Conservation (phyloP, 1,140 invertebrate genomes). For the Holcopasites calliopsidis region DNA sequence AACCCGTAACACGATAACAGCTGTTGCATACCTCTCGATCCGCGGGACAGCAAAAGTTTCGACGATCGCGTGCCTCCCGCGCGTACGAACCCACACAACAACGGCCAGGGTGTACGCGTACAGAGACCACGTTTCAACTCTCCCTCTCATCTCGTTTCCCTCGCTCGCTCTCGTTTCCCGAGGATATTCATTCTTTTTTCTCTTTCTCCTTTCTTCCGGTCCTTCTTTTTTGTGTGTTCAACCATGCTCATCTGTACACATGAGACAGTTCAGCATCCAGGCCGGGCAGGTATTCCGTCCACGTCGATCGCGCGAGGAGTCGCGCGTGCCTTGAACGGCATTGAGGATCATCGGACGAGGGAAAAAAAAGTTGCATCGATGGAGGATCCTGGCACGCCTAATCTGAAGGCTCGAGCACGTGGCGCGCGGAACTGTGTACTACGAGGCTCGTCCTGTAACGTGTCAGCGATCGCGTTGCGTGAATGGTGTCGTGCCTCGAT, state of each 20-base stretch:
- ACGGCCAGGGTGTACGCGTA: too few relatives aligned
- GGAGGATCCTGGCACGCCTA: not conserved
- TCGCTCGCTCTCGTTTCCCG: not conserved
- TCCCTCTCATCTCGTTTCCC: slow-evolving; percentile 20
- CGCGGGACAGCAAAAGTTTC: slow-evolving; percentile 70
- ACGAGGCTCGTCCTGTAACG: not conserved
- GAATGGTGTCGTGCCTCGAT: not conserved
- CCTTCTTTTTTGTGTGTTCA: slow-evolving; percentile 5
- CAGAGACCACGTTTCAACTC: slow-evolving; percentile 10
- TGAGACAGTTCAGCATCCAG: slow-evolving; percentile 9
- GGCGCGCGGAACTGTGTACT: not conserved
- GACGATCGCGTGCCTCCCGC: slow-evolving; percentile 60
- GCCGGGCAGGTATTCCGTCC: slow-evolving; percentile 30
- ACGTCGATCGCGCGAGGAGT: slow-evolving; percentile 33
- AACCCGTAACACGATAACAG: slow-evolving; percentile 76
- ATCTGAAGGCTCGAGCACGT: not conserved
- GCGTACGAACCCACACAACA: not conserved
- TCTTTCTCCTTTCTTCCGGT: slow-evolving; percentile 9
- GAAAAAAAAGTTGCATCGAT: slow-evolving; percentile 10
- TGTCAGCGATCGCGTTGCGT: not conserved
- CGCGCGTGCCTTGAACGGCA: slow-evolving; percentile 28
- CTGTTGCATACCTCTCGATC: slow-evolving; percentile 73
- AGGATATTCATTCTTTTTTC: not conserved
- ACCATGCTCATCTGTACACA: not conserved
- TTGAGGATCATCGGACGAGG: not conserved